A percentile compares a stretch with the other conserved stretches of the same genome.
Conservation (phyloP, 2,888 invertebrate genomes). For the Octodonta nipae region DNA sequence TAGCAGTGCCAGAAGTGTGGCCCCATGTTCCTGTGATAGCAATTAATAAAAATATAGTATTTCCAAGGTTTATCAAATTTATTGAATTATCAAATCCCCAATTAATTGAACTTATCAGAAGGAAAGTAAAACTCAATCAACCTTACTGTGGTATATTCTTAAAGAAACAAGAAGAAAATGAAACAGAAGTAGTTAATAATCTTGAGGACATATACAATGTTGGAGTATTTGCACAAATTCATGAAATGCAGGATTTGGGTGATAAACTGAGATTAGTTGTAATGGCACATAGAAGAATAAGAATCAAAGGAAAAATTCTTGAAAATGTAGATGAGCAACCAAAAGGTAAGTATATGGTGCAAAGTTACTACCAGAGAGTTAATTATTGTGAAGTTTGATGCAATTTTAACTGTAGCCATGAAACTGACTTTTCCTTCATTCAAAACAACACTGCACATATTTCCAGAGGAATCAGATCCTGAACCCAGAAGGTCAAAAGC, state of each 20-base stretch:
- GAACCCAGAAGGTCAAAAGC: slow-evolving; percentile 43
- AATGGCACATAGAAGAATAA: slow-evolving; percentile 83
- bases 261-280: slow-evolving; percentile 81
- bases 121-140: slow-evolving; percentile 89
- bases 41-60: slow-evolving; percentile 86
- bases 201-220: slow-evolving; percentile 77
- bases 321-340: slow-evolving; percentile 55
- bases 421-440: slow-evolving; percentile 72
- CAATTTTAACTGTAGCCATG: slow-evolving; percentile 42
- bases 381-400: too few relatives aligned
- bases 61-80: slow-evolving; percentile 94
- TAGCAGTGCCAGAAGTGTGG: slow-evolving; percentile 91
- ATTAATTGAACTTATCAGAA: slow-evolving; percentile 75
- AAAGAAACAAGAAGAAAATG: slow-evolving; percentile 80
- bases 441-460: slow-evolving; percentile 69
- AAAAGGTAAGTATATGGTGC: slow-evolving; percentile 30
- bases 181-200: slow-evolving; percentile 69
- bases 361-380: too few relatives aligned
- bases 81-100: slow-evolving; percentile 82
- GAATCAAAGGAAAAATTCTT: slow-evolving; percentile 63
- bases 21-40: slow-evolving; percentile 93
- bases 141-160: slow-evolving; percentile 96
- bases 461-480: slow-evolving; percentile 59
- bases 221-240: slow-evolving; percentile 96
- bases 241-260: slow-evolving; percentile 91